phyloP scores from a whole-genome alignment of 2,888 invertebrate genomes.

The Rhogogaster chlorosoma region DNA sequence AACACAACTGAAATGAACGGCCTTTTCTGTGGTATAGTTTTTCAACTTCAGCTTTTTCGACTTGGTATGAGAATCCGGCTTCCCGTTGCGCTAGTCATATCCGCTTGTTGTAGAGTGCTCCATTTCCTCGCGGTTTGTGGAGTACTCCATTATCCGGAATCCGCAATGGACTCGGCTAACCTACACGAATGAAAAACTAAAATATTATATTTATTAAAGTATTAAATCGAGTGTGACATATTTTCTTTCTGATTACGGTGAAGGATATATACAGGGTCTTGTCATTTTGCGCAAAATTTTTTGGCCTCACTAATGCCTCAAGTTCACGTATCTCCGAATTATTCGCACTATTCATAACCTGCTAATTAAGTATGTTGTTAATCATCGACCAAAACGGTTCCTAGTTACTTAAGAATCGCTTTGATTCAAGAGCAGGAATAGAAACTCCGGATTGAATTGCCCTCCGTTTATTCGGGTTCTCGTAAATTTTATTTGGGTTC shows the following conservation, averaged over 20 bases:
- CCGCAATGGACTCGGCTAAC: background rate
- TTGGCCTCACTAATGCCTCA: background rate
- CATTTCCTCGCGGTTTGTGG: slow-evolving; percentile 5
- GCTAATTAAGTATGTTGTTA: background rate
- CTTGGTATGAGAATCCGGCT: background rate
- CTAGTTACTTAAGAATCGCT: background rate
- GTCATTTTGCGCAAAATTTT: background rate
- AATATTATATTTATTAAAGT: background rate
- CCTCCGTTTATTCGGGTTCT: background rate
- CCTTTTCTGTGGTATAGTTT: background rate
- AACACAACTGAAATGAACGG: slow-evolving; percentile 8
- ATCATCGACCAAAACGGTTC: background rate
- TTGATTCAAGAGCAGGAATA: background rate
- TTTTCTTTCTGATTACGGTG: background rate
- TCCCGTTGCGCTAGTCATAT: background rate
- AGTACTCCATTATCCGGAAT: slow-evolving; percentile 16
- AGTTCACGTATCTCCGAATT: background rate
- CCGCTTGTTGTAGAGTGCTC: slow-evolving; percentile 24
- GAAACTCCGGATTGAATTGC: background rate
- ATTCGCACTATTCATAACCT: background rate
- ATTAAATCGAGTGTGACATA: background rate
- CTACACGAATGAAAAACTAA: background rate
- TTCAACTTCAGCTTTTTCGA: background rate
- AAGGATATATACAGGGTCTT: background rate
- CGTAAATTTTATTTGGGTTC: background rate